Evolutionary conservation across 2,888 invertebrate genomes (phyloP).

Genomic region (Rugalucina vietnamica): DNA sequence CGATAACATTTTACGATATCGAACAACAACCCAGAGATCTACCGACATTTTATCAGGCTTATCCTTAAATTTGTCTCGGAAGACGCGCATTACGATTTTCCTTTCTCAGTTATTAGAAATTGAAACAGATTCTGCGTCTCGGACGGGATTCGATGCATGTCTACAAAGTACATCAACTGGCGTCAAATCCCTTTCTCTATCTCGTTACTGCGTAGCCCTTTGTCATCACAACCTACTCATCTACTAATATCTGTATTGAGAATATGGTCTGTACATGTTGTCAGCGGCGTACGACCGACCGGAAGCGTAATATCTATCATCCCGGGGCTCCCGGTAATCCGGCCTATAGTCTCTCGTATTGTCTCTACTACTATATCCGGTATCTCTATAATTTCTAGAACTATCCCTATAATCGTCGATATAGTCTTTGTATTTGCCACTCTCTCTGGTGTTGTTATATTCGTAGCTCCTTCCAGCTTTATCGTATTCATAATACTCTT

Average conservation of each 20-base stretch:
- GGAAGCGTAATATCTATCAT: constrained; percentile 8
- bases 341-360: constrained; percentile 1
- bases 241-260: constrained; percentile 24
- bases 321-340: background rate
- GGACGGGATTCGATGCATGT: no score
- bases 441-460: background rate
- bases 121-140: no score
- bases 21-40: no score
- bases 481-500: constrained; percentile 1
- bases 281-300: constrained; percentile 17
- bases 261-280: constrained; percentile 56
- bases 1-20: no score
- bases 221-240: no score
- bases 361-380: constrained; percentile 14
- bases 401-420: background rate
- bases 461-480: background rate
- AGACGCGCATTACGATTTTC: no score
- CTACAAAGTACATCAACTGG: no score
- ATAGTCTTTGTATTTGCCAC: background rate
- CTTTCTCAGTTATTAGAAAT: no score
- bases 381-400: background rate
- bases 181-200: no score
- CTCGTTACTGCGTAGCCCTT: no score
- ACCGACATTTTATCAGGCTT: no score
- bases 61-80: no score